phyloP scores from a whole-genome alignment of 2,888 invertebrate genomes.

The Glomeris marginata region DNA sequence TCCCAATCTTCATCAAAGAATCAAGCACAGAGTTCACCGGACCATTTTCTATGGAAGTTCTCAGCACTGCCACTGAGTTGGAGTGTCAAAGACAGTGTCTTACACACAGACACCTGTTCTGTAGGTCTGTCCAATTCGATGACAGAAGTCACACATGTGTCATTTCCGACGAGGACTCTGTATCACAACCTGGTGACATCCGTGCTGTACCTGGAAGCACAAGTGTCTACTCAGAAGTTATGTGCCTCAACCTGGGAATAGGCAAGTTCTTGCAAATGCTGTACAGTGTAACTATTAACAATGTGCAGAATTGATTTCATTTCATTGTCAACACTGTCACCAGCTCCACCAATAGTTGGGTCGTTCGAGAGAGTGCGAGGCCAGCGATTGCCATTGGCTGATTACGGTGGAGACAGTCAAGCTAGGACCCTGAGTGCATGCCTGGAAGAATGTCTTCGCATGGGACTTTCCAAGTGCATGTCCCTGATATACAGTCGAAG shows the following conservation, averaged over 20 bases:
- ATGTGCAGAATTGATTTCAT: neutral
- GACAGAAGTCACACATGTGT: slow-evolving; percentile 72
- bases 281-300: slow-evolving; percentile 50
- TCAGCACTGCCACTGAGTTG: slow-evolving; percentile 67
- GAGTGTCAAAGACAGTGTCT: slow-evolving; percentile 80
- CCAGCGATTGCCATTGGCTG: slow-evolving; percentile 8
- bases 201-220: slow-evolving; percentile 30
- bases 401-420: slow-evolving; percentile 47
- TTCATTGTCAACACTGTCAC: slow-evolving; percentile 4
- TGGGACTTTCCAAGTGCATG: slow-evolving; percentile 71
- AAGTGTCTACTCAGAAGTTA: slow-evolving; percentile 65
- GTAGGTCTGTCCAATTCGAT: slow-evolving; percentile 77
- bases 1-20: slow-evolving; percentile 76
- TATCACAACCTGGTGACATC: slow-evolving; percentile 74
- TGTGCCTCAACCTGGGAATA: slow-evolving; percentile 57
- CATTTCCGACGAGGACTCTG: slow-evolving; percentile 80
- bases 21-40: slow-evolving; percentile 74
- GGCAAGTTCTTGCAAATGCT: slow-evolving; percentile 45
- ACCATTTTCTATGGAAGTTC: slow-evolving; percentile 74
- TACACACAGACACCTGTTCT: slow-evolving; percentile 40
- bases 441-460: slow-evolving; percentile 71
- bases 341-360: slow-evolving; percentile 34
- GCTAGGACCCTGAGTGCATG: slow-evolving; percentile 78
- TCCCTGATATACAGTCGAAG: slow-evolving; percentile 78
- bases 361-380: slow-evolving; percentile 13